A percentile compares a stretch with the other conserved stretches of the same genome.
phyloP scores from a whole-genome alignment of 2,797 vertebrate species.

The Oreonectes daqikongensis region DNA sequence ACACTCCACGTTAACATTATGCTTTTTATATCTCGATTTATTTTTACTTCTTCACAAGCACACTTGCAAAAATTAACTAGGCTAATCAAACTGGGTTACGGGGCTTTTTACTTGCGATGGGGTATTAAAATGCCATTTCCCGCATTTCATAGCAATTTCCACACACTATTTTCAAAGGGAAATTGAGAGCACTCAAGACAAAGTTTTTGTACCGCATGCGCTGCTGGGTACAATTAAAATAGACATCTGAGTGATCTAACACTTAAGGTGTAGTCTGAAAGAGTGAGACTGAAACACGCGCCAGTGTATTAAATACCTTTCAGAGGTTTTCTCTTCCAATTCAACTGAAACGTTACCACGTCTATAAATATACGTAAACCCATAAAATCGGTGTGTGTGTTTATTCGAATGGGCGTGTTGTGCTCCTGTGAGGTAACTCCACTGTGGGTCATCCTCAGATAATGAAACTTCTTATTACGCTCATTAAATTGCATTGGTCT shows the following conservation, averaged over 20 bases:
- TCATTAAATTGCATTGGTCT: slow-evolving; percentile 48
- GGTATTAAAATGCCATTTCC: slow-evolving; percentile 69
- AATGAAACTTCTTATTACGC: slow-evolving; percentile 50
- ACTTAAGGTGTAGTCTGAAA: slow-evolving; percentile 39
- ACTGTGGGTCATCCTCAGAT: slow-evolving; percentile 43
- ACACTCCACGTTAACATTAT: slow-evolving; percentile 63
- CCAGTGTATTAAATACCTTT: slow-evolving; percentile 1
- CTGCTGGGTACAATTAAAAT: slow-evolving; percentile 67
- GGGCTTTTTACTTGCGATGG: slow-evolving; percentile 64
- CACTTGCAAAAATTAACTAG: slow-evolving; percentile 67
- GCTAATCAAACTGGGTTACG: slow-evolving; percentile 76
- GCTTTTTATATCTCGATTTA: slow-evolving; percentile 54
- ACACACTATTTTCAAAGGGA: slow-evolving; percentile 68
- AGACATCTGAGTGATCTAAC: slow-evolving; percentile 22
- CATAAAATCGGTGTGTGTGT: slow-evolving; percentile 10
- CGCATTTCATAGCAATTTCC: slow-evolving; percentile 75
- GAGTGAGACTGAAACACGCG: slow-evolving; percentile 16
- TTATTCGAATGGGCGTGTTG: slow-evolving; percentile 35
- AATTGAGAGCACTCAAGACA: slow-evolving; percentile 71
- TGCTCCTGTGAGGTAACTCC: slow-evolving; percentile 31
- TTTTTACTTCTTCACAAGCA: slow-evolving; percentile 63
- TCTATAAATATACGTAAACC: slow-evolving; percentile 33
- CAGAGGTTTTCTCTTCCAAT: slow-evolving; percentile 6
- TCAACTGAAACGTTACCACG: not conserved
- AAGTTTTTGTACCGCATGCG: slow-evolving; percentile 70